A percentile compares a stretch with the other conserved stretches of the same genome.
Evolutionary conservation across 1,140 invertebrate genomes (phyloP).

Genomic region (Calephelis nemesis): DNA sequence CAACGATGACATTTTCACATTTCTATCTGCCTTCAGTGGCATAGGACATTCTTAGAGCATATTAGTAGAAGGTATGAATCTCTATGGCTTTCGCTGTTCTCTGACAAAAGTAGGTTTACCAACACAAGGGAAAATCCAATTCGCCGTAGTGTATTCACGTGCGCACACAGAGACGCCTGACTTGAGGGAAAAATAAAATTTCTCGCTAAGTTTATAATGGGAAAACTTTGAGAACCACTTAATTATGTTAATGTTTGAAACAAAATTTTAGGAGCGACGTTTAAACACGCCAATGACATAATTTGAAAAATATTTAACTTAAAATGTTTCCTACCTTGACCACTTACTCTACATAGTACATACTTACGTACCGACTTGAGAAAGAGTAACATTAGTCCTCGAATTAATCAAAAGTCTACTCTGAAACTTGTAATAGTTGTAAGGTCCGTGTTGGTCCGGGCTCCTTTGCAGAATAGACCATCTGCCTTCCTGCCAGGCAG

Average conservation of each 20-base stretch:
- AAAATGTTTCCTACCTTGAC: not conserved
- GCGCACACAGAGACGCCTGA: constrained; percentile 69
- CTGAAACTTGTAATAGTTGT: no score
- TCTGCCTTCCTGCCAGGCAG: no score
- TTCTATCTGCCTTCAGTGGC: no score
- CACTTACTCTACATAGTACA: no score
- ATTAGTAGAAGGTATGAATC: constrained; percentile 31
- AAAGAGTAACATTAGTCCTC: no score
- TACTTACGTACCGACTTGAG: no score
- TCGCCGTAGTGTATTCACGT: constrained; percentile 64
- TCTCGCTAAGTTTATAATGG: constrained; percentile 80
- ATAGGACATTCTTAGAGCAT: no score
- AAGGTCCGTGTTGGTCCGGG: no score
- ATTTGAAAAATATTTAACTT: constrained; percentile 50
- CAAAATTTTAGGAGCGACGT: constrained; percentile 77
- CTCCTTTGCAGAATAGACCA: no score
- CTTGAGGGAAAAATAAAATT: constrained; percentile 80
- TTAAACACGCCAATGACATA: constrained; percentile 73
- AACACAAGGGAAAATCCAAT: constrained; percentile 75
- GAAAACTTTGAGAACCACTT: constrained; percentile 80
- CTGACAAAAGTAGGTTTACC: constrained; percentile 75
- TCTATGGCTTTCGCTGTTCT: constrained; percentile 68
- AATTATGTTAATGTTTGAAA: constrained; percentile 80
- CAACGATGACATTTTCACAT: not conserved
- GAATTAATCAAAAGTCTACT: no score